Base-by-base conservation (phyloP, 2,797 vertebrate species). In the Urophycis tenuis region DNA sequence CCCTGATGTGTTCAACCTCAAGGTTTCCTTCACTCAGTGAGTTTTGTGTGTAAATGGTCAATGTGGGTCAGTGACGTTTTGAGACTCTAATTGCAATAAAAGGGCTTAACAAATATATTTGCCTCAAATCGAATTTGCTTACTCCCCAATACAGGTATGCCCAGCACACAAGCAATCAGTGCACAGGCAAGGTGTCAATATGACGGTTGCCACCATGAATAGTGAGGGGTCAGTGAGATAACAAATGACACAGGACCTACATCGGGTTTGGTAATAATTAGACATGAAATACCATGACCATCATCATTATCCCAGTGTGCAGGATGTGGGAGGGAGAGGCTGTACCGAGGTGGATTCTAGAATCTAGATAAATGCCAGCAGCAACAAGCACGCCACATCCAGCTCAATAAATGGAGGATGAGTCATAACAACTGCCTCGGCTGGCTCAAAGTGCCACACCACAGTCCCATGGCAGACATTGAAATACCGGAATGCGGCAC, bases 371-470 rank as follows among this genome's bases (percentile, higher is more conserved):
- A 25, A 0, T 60, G 45, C 75, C 69, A 45, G 12, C 19, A 19
- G 70, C 39, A 72, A 36, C 32, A 79, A 80, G 70, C n/a, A 69
- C 9, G 1, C 5, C 49, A 30, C 17, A 8, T 30, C 36, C 11
- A 45, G 76, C 34, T 74, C 25, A 73, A 80, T 74, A 45, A 32
- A 74, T 74, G 33, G 7, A 77, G 53, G 6, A 41, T n/a, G 49
- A 77, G 34, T 75, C 53, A 69, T 71, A 72, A 76, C 25, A 29
- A 49, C 4, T 77, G 35, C 11, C 12, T 0, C 1, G 41, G 1
- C 17, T 71, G 15, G 10, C 19, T 34, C 25, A 82, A 75, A 81
- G 8, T 25, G 79, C n/a, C 31, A 80, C 31, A 74, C 25, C 36
- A 75, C 73, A 31, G 72, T 3, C 78, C 78, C 76, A 22, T 17